Base-by-base conservation (phyloP, 2,888 invertebrate genomes). In the Patella pellucida region DNA sequence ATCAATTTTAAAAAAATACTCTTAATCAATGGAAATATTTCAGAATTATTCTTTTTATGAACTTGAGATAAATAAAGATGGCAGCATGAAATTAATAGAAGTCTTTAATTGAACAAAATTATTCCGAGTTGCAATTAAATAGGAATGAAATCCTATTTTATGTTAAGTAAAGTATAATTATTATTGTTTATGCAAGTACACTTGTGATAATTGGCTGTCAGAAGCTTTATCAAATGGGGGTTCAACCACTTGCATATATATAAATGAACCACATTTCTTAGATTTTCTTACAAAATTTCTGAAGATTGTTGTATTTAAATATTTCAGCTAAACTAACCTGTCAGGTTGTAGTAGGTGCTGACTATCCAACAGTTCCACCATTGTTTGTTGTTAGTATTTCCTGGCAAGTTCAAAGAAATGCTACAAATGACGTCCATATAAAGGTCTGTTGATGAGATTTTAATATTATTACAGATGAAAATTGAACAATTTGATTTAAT, bases 281-380 rank as follows among this genome's bases (percentile, higher is more conserved):
- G 41, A 9, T 23, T 75, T 78, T 52, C 7, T 41, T 68, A n/a
- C 5, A 19, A 19, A 15, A 15, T 11, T 16, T 23, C 50, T 41
- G 50, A 41, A 50, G 19, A 54, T 52, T 69, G 27, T 73, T 12
- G 71, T 70, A 7, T 15, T 72, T 52, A 52, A 3, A 16, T 31
- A 80, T 91, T 92, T 27, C 87, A 92, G 97, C 95, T 14, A 95
- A 94, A 89, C 91, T 97, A 84, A 93, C 94, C 41, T 95, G 95
- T 16, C 93, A 94, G 68, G 94, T 97, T 79, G 94, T 94, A 27
- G 93, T 97, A 41, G 94, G 95, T 81, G 95, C 95, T 84, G 95
- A 96, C 89, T 97, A 96, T 90, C 97, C 97, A 0, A 92, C 93
- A 76, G 93, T 93, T 72, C 92, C 94, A 0, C 96, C 97, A 0